Evolutionary conservation across 2,113 vertebrate genomes (phyloP).

Genomic region (Takifugu flavidus): DNA sequence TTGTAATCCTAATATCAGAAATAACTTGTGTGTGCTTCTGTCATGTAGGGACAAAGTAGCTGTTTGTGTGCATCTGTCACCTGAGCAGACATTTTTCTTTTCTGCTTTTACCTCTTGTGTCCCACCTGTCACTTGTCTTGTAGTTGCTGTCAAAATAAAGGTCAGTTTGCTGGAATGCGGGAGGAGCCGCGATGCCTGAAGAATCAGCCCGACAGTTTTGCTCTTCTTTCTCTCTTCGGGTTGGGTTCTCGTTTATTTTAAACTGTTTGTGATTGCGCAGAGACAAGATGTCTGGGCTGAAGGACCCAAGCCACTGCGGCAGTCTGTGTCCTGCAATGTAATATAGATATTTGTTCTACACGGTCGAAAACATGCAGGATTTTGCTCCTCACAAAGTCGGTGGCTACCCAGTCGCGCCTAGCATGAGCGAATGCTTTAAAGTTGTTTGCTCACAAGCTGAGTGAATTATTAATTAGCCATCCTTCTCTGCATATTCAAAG

Average conservation of each 20-base stretch:
- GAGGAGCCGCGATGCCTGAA: background rate
- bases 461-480: background rate
- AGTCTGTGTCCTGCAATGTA: background rate
- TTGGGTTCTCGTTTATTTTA: background rate
- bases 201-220: background rate
- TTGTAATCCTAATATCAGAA: slow-evolving; percentile 5
- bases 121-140: background rate
- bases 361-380: background rate
- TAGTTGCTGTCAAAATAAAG: slow-evolving; percentile 17
- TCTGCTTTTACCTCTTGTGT: background rate
- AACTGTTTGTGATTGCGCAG: no score
- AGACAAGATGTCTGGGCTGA: background rate
- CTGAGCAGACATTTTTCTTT: slow-evolving; percentile 1
- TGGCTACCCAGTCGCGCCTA: background rate
- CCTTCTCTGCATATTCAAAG: background rate
- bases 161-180: slow-evolving; percentile 14
- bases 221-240: background rate
- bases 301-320: background rate
- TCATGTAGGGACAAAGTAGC: background rate
- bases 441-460: background rate
- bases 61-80: background rate
- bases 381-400: background rate
- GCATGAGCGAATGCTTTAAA: background rate
- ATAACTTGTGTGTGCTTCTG: background rate
- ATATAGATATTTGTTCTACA: background rate